Conservation (phyloP, 2,888 invertebrate species). For the Phorcus lineatus region DNA sequence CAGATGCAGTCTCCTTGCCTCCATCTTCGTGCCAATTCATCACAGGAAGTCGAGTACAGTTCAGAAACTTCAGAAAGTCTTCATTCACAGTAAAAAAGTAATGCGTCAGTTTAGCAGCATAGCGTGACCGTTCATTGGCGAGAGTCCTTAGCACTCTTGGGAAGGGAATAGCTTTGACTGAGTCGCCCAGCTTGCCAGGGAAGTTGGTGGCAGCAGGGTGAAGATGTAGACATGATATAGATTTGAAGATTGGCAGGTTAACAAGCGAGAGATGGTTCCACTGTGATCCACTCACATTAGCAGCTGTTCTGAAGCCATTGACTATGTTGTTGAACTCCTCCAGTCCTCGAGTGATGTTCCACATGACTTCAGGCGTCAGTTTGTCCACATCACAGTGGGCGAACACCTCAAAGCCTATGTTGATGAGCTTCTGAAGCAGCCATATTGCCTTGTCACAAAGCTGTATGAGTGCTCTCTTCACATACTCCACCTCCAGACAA, state of each 20-base stretch:
- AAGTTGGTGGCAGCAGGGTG: slow-evolving; percentile 43
- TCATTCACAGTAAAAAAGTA: slow-evolving; percentile 69
- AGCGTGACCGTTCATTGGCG: slow-evolving; percentile 70
- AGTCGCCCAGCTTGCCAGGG: slow-evolving; percentile 49
- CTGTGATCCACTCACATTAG: slow-evolving; percentile 19
- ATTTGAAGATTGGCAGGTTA: slow-evolving; percentile 24
- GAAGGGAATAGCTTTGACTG: slow-evolving; percentile 67
- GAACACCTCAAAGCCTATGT: slow-evolving; percentile 72
- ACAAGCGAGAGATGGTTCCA: slow-evolving; percentile 24
- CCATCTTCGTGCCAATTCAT: slow-evolving; percentile 61
- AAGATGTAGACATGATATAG: slow-evolving; percentile 30
- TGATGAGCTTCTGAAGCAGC: slow-evolving; percentile 70
- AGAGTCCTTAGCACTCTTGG: slow-evolving; percentile 67
- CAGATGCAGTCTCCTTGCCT: slow-evolving; percentile 3
- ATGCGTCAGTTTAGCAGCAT: slow-evolving; percentile 71
- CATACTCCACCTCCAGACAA: slow-evolving; percentile 62
- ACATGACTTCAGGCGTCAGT: slow-evolving; percentile 70
- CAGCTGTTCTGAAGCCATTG: slow-evolving; percentile 46
- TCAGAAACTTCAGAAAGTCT: slow-evolving; percentile 63
- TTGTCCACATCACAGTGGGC: slow-evolving; percentile 71
- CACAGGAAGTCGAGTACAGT: slow-evolving; percentile 54
- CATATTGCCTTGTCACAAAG: slow-evolving; percentile 66
- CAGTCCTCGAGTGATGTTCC: slow-evolving; percentile 73
- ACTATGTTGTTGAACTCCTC: slow-evolving; percentile 74
- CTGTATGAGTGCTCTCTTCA: slow-evolving; percentile 57